Base-by-base conservation (phyloP, 2,888 invertebrate species). In the Patella depressa region DNA sequence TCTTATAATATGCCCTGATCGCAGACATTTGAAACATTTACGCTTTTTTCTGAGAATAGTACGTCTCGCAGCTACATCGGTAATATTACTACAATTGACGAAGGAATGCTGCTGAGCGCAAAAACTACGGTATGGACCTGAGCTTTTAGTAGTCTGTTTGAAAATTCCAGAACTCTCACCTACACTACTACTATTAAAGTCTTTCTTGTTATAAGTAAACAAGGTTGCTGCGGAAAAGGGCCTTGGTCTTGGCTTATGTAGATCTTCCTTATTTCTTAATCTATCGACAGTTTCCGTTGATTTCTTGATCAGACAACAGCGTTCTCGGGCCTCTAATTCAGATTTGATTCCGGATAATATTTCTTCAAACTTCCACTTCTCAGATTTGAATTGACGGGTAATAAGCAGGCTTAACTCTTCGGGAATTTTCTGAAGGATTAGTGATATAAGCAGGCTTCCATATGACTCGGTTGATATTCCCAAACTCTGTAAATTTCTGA, bases 201-300 rank as follows among this genome's bases (percentile, higher is more conserved):
- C 57, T 17, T 15, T 57, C 57, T 57, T 57, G 15, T 59, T 9
- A 59, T 15, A 19, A 17, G 59, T 59, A 17, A 15, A 59, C 15
- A 57, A 57, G 4, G 57, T 57, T 57, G 57, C 57, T n/a, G 57
- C 15, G 15, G 57, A 12, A 17, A n/a, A 17, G n/a, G 57, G 57
- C n/a, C n/a, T 57, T 17, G 15, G n/a, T 59, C 14, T 59, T 2
- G n/a, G 3, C n/a, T 59, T 59, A n/a, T 19, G 11, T 17, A 57
- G n/a, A 9, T 15, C 59, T 19, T 59, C 2, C 9, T 11, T 15
- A 3, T 4, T 59, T 3, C 2, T n/a, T 17, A 7, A 7, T 3
- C 9, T 3, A 3, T 2, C 9, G 2, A 2, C 5, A 11, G n/a
- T 2, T 11, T n/a, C 19, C 2, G 15, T 3, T 2, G n/a, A n/a